Evolutionary conservation across 2,888 invertebrate genomes (phyloP), one percentile per base, ranked within the genome.

Genomic region (Drosophila incognita): DNA sequence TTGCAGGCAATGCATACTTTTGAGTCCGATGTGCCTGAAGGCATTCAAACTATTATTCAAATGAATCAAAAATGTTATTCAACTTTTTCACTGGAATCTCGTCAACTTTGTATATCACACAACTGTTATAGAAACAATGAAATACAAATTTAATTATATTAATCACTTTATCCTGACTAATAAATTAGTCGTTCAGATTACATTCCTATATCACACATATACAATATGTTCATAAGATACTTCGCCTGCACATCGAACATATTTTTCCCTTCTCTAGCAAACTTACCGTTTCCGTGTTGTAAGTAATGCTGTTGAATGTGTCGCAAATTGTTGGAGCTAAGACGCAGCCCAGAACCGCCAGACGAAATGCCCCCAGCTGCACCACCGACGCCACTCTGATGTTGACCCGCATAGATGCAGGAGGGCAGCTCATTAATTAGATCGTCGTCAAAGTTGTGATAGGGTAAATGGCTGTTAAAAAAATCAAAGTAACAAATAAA

Each of bases 381-480:
- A 36, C 80, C 74, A 18, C 70, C 64, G 62, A 78, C 82, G 4
- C 74, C 79, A n/a, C 82, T 67, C 92, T 82, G 94, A 83, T 92
- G 94, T 72, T 94, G 96, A 81, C 93, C 95, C 82, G 93, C 97
- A 92, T 97, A 97, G 67, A 97, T 96, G 92, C 97, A 97, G 48
- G 97, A 97, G 0, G 97, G 97, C 80, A 97, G 94, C 83, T 97
- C 97, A 56, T 92, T 93, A 18, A 96, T 94, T 88, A 95, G 93
- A 90, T 96, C 95, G 70, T 93, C 93, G 48, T 93, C 93, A 58
- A 93, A 93, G 69, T 91, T 92, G 63, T 93, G 93, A 72, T 93
- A 93, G 21, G 92, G 92, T 24, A 93, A 76, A 53, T 93, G 93
- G 53, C 93, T 93, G 73, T 10, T 11, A 29, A 21, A 1, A 5